phyloP scores from a whole-genome alignment of 2,797 vertebrate species.

The Melanotaenia boesemani region DNA sequence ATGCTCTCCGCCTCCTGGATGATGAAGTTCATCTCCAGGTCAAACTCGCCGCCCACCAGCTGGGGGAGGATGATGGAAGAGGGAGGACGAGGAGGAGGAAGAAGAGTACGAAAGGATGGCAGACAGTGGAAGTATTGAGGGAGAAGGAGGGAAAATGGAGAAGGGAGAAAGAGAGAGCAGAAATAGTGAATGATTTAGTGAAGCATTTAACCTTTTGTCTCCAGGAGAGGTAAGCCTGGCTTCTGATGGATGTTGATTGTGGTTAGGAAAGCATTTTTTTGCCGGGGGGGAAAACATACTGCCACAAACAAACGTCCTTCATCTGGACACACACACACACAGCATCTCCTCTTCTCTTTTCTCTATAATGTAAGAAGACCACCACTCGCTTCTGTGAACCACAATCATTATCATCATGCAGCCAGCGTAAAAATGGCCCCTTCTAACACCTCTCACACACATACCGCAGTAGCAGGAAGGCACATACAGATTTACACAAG shows the following conservation, averaged over 20 bases:
- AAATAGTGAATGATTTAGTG: constrained; percentile 65
- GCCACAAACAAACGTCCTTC: constrained; percentile 65
- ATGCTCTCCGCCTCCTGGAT: constrained; percentile 98
- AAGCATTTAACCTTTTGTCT: constrained; percentile 70
- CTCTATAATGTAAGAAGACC: constrained; percentile 30
- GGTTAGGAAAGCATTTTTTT: constrained; percentile 56
- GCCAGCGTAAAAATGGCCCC: constrained; percentile 50
- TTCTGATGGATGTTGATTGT: constrained; percentile 73
- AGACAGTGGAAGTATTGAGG: constrained; percentile 2
- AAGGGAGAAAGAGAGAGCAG: constrained; percentile 24
- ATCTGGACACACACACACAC: constrained; percentile 23
- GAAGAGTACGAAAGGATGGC: not conserved
- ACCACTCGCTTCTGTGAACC: constrained; percentile 53
- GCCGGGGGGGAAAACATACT: constrained; percentile 46
- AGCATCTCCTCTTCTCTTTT: constrained; percentile 24
- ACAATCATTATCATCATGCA: constrained; percentile 57
- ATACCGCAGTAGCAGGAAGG: not conserved
- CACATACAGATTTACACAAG: constrained; percentile 26
- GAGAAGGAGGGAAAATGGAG: not conserved
- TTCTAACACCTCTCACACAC: constrained; percentile 20
- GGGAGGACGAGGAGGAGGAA: too few species aligned
- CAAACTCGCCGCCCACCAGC: constrained; percentile 98
- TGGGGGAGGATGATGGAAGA: constrained; percentile 58
- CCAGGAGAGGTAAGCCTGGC: constrained; percentile 54
- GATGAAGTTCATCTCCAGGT: constrained; percentile 99